These are phyloP conservation scores for Ceratina japonica DNA, from an alignment of 1,140 invertebrate species.

Conservation along the genomic window DNA sequence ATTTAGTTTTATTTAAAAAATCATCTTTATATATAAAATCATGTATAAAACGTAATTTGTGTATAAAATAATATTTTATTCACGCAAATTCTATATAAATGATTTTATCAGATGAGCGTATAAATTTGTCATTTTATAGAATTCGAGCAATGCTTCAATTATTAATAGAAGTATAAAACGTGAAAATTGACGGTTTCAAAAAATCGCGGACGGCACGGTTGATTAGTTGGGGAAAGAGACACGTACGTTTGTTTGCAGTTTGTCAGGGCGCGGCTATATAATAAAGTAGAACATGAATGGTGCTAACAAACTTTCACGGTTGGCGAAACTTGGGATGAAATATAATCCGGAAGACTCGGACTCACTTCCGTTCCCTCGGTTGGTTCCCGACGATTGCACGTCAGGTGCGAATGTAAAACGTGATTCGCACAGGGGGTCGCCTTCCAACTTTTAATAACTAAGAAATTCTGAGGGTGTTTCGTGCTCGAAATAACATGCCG, in stretches of 20 bases:
- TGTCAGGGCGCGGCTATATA: constrained; percentile 13
- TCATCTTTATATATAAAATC: no score
- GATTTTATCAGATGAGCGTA: no score
- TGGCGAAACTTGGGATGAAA: constrained; percentile 39
- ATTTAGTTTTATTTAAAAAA: no score
- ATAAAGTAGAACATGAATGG: constrained; percentile 12
- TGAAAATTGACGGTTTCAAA: no score
- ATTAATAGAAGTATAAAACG: no score
- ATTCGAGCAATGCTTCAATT: no score
- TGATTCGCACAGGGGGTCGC: constrained; percentile 26
- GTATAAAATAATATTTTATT: no score
- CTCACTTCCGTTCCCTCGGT: constrained; percentile 19
- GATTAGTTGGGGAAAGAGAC: constrained; percentile 15
- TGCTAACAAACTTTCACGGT: constrained; percentile 31
- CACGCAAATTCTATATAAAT: no score
- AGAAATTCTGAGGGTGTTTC: constrained; percentile 24
- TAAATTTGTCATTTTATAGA: no score
- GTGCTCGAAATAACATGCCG: constrained; percentile 36
- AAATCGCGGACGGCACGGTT: neutral
- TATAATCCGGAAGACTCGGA: constrained; percentile 41
- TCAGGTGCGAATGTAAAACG: constrained; percentile 47
- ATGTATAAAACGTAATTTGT: no score
- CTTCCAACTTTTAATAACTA: constrained; percentile 52
- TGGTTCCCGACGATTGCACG: constrained; percentile 20
- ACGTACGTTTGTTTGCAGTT: neutral